These are phyloP conservation scores for Morone saxatilis DNA, from an alignment of 2,113 vertebrate genomes.

Conservation along the genomic window DNA sequence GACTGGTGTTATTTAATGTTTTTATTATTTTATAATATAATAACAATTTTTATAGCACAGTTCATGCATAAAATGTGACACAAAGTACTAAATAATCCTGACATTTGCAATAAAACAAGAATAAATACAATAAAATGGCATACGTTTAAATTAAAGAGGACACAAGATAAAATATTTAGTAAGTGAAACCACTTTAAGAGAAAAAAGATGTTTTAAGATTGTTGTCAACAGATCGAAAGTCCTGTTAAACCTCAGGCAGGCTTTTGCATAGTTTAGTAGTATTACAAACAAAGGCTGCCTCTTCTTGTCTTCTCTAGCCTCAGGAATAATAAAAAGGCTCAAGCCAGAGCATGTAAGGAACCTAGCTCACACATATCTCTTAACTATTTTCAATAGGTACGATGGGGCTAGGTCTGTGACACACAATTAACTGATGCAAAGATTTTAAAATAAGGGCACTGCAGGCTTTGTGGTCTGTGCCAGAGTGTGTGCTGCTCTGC, in stretches of 20 bases:
- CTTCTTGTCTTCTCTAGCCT: background rate
- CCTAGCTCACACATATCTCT: background rate
- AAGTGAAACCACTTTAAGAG: background rate
- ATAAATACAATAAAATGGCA: background rate
- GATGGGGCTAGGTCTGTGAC: background rate
- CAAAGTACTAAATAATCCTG: background rate
- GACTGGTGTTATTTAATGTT: background rate
- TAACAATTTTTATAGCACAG: background rate
- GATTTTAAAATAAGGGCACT: background rate
- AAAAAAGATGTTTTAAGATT: background rate
- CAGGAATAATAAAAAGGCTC: background rate
- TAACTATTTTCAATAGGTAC: no score
- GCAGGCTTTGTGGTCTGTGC: background rate
- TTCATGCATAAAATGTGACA: background rate
- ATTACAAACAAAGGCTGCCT: background rate
- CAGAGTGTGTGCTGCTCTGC: background rate
- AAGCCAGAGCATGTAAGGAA: background rate
- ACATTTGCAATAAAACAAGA: background rate
- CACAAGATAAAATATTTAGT: background rate
- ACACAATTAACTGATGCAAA: background rate
- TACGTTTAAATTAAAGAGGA: background rate
- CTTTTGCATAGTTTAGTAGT: background rate
- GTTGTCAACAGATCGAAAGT: background rate
- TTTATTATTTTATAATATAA: background rate
- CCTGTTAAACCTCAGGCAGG: background rate